These are phyloP conservation scores for Chrysina gloriosa DNA, from an alignment of 2,888 invertebrate genomes.

Conservation along the genomic window DNA sequence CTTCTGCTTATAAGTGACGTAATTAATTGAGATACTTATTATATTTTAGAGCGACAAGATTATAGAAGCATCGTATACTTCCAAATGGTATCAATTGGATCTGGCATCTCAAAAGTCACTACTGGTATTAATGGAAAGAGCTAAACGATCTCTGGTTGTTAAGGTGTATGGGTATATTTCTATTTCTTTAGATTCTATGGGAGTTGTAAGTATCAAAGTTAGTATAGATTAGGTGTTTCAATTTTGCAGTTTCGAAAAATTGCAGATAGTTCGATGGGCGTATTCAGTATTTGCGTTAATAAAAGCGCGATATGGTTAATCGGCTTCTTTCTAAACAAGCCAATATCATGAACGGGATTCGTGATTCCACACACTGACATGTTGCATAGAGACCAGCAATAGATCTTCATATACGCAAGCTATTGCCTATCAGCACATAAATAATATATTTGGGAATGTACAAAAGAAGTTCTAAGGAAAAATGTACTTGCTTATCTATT, in stretches of 20 bases:
- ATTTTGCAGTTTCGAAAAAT: too few species aligned
- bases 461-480: too few species aligned
- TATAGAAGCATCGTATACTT: conserved; percentile 13
- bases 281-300: conserved; percentile 17
- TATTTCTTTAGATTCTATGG: conserved; percentile 16
- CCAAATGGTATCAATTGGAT: conserved; percentile 10
- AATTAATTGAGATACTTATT: neutral
- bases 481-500: too few species aligned
- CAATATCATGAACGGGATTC: too few species aligned
- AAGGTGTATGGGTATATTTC: neutral
- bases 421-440: too few species aligned
- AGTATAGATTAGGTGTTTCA: too few species aligned
- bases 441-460: too few species aligned
- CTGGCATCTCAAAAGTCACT: neutral
- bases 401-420: too few species aligned
- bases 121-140: conserved; percentile 33
- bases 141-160: conserved; percentile 20
- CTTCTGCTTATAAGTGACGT: too few species aligned
- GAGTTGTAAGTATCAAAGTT: conserved; percentile 1
- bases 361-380: too few species aligned
- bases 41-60: conserved; percentile 23
- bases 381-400: too few species aligned
- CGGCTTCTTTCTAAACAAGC: too few species aligned
- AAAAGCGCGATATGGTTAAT: neutral
- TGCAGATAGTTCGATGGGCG: conserved; percentile 20